Conservation (phyloP, 2,888 invertebrate species). For the Panopea generosa region DNA sequence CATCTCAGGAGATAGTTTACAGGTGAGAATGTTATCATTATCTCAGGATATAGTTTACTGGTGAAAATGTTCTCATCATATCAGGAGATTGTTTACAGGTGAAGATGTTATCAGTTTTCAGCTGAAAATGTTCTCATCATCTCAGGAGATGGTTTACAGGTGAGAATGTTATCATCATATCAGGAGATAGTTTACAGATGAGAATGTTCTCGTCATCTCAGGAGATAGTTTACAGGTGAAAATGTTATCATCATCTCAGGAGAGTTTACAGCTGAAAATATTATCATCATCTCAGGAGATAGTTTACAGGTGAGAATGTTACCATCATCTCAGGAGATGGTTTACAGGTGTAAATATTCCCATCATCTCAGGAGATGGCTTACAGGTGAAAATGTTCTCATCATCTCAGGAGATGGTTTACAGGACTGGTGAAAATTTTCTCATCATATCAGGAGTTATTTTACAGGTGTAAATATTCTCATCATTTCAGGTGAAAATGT, state of each 20-base stretch:
- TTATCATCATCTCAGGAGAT: not conserved
- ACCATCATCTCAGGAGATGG: no score
- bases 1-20: no score
- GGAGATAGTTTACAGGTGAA: not conserved
- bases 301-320: no score
- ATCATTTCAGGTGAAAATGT: no score
- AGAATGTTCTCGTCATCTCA: no score
- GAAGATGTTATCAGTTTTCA: conserved; percentile 88
- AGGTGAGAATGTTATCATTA: conserved; percentile 87
- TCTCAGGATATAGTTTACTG: conserved; percentile 90
- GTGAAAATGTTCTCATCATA: conserved; percentile 68
- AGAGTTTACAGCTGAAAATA: conserved; percentile 88
- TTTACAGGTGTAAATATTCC: conserved; percentile 85
- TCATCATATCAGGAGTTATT: no score
- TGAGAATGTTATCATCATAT: no score
- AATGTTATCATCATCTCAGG: conserved; percentile 90
- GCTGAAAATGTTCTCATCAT: no score
- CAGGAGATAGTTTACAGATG: no score
- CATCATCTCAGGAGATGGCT: conserved; percentile 90
- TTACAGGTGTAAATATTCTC: conserved; percentile 88
- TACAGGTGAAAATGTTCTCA: conserved; percentile 86
- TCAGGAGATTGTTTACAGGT: no score
- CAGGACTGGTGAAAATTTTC: no score
- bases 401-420: no score
- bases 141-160: conserved; percentile 90